Percentiles rank a stretch among this genome's conserved stretches.
These are phyloP conservation scores for Eumerus sabulonum DNA, from an alignment of 2,888 invertebrate species.

Conservation along the genomic window DNA sequence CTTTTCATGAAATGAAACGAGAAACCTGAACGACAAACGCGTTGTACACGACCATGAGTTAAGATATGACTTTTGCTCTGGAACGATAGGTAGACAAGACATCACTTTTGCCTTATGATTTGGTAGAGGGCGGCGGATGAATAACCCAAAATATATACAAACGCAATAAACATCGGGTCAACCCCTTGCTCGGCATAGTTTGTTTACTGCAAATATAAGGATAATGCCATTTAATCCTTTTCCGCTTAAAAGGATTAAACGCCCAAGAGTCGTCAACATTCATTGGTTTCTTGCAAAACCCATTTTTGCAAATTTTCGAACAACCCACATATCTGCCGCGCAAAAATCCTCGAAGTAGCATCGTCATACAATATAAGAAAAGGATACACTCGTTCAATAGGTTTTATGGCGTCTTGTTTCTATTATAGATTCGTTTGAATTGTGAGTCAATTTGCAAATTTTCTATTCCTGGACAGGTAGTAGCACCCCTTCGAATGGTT, in stretches of 20 bases:
- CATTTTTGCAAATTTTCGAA: conserved; percentile 6
- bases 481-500: conserved; percentile 5
- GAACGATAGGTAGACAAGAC: too few species aligned
- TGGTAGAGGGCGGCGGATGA: conserved; percentile 51
- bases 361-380: conserved; percentile 15
- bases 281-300: conserved; percentile 5
- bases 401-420: conserved; percentile 47
- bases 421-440: neutral
- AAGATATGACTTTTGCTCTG: too few species aligned
- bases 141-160: conserved; percentile 32
- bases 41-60: too few species aligned
- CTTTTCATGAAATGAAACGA: neutral
- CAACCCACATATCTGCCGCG: neutral
- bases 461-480: conserved; percentile 21
- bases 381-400: conserved; percentile 13
- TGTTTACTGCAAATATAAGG: conserved; percentile 77
- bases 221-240: conserved; percentile 76
- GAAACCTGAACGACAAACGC: conserved; percentile 2
- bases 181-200: conserved; percentile 43
- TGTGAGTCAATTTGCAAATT: conserved; percentile 51
- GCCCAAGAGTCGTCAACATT: conserved; percentile 43
- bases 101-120: conserved; percentile 33
- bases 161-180: conserved; percentile 42
- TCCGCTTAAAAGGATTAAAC: conserved; percentile 73
- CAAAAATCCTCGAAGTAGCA: conserved; percentile 20